Base-by-base conservation (phyloP, 1,140 invertebrate species). In the Aphelenchoides fujianensis region DNA sequence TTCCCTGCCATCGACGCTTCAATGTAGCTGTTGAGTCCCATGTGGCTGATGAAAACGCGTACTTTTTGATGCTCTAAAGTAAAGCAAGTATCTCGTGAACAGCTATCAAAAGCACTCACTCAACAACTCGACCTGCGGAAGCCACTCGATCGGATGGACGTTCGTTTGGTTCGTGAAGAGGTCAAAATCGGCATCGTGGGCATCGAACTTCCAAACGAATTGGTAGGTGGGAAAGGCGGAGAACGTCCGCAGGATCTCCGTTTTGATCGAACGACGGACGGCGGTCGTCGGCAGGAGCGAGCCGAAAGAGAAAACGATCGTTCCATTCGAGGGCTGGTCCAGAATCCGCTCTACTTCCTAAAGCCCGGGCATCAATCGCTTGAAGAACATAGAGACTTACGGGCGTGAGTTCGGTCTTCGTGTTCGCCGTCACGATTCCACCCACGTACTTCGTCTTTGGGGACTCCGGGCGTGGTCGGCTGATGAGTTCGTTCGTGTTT, bases 1-100 rank as follows among this genome's bases (percentile, higher is more conserved):
- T 91, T 89, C 7, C 90, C 91, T 78, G 91, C 90, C 80, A 90
- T 92, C 3, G 91, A 90, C 0, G 91, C 90, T 81, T 93, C 92
- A 79, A 90, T 90, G 28, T 59, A 5, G 5, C 19, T 19, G 23
- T 59, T 59, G 7, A 48, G 23, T 48, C 41, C 41, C 12, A 48
- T 16, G 23, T 48, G 41, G 23, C 41, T 48, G 41, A 48, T 12
- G 41, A 48, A 48, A 12, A 48, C 12, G 12, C 23, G 12, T 23
- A 23, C 23, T 12, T 48, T 12, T 48, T 23, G 19, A 59, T 19
- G 19, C 5, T 59, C 34, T 5, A 59, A n/a, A n/a, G n/a, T n/a
- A n/a, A n/a, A n/a, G n/a, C n/a, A n/a, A n/a, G n/a, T n/a, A n/a
- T n/a, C n/a, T n/a, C n/a, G n/a, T n/a, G n/a, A n/a, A n/a, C n/a